Percentiles rank a stretch among this genome's conserved stretches.
Evolutionary conservation across 2,797 vertebrate species (phyloP).

Genomic region (Sphaeramia orbicularis): DNA sequence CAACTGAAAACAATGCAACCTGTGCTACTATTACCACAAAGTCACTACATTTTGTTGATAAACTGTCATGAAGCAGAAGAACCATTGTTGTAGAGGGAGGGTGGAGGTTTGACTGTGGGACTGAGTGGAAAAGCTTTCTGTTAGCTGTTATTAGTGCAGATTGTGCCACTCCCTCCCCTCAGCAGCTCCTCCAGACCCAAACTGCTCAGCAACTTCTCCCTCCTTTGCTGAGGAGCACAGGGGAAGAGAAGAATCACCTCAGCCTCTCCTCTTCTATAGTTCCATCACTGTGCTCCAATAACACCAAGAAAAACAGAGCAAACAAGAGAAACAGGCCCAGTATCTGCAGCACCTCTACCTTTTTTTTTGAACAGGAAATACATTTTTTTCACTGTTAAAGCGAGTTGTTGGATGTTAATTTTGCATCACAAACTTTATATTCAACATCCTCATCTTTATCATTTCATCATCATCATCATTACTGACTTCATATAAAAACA

Average conservation of each 20-base stretch:
- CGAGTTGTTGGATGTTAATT: slow-evolving; percentile 18
- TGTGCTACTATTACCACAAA: too few relatives aligned
- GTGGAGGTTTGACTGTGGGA: slow-evolving; percentile 15
- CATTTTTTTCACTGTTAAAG: background rate
- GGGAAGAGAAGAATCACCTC: slow-evolving; percentile 53
- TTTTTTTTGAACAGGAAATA: too few relatives aligned
- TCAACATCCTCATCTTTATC: slow-evolving; percentile 3
- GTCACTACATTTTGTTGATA: background rate
- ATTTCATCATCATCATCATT: slow-evolving; percentile 1
- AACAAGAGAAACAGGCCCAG: slow-evolving; percentile 2
- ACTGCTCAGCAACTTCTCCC: slow-evolving; percentile 45
- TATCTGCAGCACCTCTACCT: background rate
- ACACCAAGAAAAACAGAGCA: background rate
- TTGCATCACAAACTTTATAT: slow-evolving; percentile 1
- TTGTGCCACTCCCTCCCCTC: slow-evolving; percentile 39
- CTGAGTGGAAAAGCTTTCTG: slow-evolving; percentile 46
- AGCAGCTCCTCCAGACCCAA: slow-evolving; percentile 11
- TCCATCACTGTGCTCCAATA: slow-evolving; percentile 9
- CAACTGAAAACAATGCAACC: too few relatives aligned
- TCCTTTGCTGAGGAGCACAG: slow-evolving; percentile 51
- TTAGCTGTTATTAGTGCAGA: slow-evolving; percentile 32
- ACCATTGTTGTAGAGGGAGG: too few relatives aligned
- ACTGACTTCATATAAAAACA: slow-evolving; percentile 3
- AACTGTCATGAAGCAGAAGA: background rate
- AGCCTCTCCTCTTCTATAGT: slow-evolving; percentile 22